Evolutionary conservation across 2,113 vertebrate genomes (phyloP).

Genomic region (Trachemys scripta): DNA sequence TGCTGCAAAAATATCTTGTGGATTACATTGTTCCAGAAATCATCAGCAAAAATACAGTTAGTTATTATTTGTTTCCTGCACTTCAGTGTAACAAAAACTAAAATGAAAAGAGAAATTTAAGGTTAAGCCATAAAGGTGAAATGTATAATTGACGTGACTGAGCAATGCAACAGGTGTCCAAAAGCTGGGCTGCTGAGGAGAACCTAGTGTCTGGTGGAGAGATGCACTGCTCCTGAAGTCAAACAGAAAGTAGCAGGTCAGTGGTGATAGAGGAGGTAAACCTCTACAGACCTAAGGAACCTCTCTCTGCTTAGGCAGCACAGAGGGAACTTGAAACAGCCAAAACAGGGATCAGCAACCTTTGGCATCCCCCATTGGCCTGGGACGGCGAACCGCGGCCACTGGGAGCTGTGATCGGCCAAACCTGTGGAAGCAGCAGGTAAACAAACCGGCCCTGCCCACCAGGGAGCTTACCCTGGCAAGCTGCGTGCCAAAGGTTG

Average conservation of each 20-base stretch:
- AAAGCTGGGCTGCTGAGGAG: neutral
- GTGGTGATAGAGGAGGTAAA: neutral
- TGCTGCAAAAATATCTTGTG: accelerated
- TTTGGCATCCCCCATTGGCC: no score
- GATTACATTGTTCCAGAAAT: neutral
- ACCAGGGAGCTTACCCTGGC: no score
- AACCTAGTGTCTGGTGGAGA: accelerated
- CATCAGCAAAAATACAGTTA: neutral
- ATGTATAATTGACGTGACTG: neutral
- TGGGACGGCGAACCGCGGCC: no score
- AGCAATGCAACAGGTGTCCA: accelerated
- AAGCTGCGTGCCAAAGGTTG: no score
- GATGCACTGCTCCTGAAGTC: neutral
- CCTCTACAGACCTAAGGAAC: accelerated
- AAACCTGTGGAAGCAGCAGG: no score
- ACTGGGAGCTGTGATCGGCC: no score
- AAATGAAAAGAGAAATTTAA: neutral
- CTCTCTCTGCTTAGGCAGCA: accelerated
- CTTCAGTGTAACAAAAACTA: neutral
- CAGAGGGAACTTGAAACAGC: neutral
- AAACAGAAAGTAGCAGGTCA: neutral
- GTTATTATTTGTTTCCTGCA: neutral
- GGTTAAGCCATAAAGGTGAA: neutral
- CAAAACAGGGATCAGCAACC: no score
- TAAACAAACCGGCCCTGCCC: no score